phyloP scores from a whole-genome alignment of 2,797 vertebrate genomes.

The Chromis chromis region DNA sequence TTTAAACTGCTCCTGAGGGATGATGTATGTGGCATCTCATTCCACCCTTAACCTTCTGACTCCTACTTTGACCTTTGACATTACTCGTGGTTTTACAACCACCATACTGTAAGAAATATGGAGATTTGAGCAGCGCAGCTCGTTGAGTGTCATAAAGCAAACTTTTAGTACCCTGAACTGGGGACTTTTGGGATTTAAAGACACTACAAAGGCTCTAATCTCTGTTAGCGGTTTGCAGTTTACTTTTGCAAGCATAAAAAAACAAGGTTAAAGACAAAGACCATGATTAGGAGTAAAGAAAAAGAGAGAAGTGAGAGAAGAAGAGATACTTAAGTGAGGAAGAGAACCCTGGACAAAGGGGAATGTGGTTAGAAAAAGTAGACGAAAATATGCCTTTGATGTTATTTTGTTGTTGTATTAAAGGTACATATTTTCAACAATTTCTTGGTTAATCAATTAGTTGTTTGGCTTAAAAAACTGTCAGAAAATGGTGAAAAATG shows the following conservation, averaged over 20 bases:
- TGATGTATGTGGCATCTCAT: background rate
- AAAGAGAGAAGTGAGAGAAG: too few relatives aligned
- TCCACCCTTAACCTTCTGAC: slow-evolving; percentile 22
- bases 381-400: too few relatives aligned
- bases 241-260: background rate
- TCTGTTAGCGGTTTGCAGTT: background rate
- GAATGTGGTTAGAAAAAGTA: too few relatives aligned
- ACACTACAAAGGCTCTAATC: background rate
- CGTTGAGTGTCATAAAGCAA: background rate
- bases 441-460: too few relatives aligned
- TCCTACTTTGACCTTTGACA: background rate
- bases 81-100: slow-evolving; percentile 9
- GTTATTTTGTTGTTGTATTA: too few relatives aligned
- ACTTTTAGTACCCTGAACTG: background rate
- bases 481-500: too few relatives aligned
- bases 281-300: background rate
- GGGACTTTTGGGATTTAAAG: background rate
- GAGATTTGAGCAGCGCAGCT: background rate
- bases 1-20: slow-evolving; percentile 6
- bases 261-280: background rate
- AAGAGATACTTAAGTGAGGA: too few relatives aligned
- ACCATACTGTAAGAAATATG: slow-evolving; percentile 3
- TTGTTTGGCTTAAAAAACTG: too few relatives aligned
- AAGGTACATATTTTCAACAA: too few relatives aligned
- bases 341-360: too few relatives aligned